Percentiles rank a stretch among this genome's conserved stretches.
Conservation (phyloP, 1,140 invertebrate species). For the Scaptomyza graminum region DNA sequence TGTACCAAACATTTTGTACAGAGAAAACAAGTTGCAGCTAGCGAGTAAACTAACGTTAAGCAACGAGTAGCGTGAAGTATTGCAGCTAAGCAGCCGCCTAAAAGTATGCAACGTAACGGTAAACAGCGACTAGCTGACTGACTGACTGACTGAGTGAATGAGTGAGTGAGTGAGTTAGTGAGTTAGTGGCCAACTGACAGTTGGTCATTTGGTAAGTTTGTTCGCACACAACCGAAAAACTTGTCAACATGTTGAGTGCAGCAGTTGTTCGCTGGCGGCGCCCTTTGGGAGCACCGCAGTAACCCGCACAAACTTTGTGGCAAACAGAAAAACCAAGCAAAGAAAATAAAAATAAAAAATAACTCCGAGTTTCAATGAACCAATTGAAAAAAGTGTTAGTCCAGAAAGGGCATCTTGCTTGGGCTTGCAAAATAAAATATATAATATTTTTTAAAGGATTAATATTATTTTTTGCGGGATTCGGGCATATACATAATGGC, state of each 20-base stretch:
- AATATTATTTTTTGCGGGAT: too few relatives aligned
- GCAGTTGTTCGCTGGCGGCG: constrained; percentile 49
- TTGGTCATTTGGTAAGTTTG: constrained; percentile 56
- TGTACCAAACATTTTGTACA: constrained; percentile 59
- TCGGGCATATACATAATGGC: too few relatives aligned
- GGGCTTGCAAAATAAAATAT: neutral
- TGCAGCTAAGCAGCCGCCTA: constrained; percentile 65
- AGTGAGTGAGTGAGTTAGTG: constrained; percentile 9
- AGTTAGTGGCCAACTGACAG: constrained; percentile 43
- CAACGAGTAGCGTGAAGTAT: constrained; percentile 46
- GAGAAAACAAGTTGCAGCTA: too few relatives aligned
- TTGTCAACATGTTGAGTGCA: constrained; percentile 79
- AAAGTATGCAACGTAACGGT: constrained; percentile 66
- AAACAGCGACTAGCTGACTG: constrained; percentile 46
- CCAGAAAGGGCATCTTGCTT: neutral
- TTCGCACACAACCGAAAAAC: constrained; percentile 50
- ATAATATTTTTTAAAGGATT: neutral
- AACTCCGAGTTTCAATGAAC: neutral
- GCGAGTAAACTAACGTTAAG: neutral
- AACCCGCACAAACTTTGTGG: constrained; percentile 42
- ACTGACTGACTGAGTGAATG: constrained; percentile 37
- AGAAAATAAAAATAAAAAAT: constrained; percentile 1
- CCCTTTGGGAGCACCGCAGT: constrained; percentile 26
- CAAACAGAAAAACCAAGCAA: constrained; percentile 6
- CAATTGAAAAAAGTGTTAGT: neutral